Conservation (phyloP, 2,113 vertebrate genomes). For the Abramis brama region DNA sequence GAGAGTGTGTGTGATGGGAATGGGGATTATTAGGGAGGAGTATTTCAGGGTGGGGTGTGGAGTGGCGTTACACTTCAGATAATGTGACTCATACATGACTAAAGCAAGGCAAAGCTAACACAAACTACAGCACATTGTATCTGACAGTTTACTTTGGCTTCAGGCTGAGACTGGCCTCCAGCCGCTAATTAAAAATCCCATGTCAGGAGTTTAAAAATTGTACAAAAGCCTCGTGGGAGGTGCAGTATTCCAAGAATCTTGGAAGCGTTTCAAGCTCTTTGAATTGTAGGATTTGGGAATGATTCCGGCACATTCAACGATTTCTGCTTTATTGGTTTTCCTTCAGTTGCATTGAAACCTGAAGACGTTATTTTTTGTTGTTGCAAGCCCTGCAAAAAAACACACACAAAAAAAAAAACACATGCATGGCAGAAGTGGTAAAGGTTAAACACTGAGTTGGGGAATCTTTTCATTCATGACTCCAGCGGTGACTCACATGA, state of each 20-base stretch:
- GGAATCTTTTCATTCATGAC: conserved; percentile 17
- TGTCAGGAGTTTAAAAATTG: conserved; percentile 29
- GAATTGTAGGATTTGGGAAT: background rate
- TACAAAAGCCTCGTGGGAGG: conserved; percentile 38
- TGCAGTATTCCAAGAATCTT: conserved; percentile 28
- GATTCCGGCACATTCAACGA: background rate
- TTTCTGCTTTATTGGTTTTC: conserved; percentile 3
- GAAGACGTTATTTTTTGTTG: background rate
- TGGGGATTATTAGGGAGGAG: conserved; percentile 47
- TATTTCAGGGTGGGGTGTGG: conserved; percentile 42
- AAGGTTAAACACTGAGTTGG: background rate
- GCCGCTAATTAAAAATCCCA: conserved; percentile 34
- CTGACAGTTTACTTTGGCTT: conserved; percentile 30
- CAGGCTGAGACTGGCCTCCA: conserved; percentile 18
- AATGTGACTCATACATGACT: conserved; percentile 42
- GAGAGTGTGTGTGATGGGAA: conserved; percentile 35
- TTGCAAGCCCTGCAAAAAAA: background rate
- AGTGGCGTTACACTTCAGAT: conserved; percentile 32
- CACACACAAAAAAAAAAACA: background rate
- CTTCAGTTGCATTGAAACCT: background rate
- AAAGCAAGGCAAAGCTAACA: conserved; percentile 1
- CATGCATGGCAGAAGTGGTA: conserved; percentile 17
- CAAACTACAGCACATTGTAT: conserved; percentile 12
- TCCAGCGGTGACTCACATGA: background rate
- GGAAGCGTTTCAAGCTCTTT: background rate